These are phyloP conservation scores for Acanthornis magna DNA, from an alignment of 2,797 vertebrate genomes.

Conservation along the genomic window DNA sequence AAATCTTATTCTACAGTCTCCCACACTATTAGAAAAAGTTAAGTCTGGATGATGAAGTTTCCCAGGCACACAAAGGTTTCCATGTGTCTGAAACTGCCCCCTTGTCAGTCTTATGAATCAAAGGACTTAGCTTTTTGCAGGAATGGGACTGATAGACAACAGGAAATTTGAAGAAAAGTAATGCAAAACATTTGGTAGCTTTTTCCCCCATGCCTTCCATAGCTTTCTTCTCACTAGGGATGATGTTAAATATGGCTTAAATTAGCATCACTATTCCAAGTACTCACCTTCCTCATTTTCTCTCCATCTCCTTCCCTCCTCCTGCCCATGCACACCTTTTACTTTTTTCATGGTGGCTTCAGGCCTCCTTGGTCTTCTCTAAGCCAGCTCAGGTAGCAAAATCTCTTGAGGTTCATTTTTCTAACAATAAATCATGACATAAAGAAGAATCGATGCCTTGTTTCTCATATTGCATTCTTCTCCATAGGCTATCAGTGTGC, in stretches of 20 bases:
- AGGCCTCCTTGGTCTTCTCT: background rate
- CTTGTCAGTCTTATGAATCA: background rate
- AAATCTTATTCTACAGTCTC: background rate
- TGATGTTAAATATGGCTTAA: background rate
- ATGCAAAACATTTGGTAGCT: background rate
- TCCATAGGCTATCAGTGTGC: background rate
- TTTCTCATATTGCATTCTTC: background rate
- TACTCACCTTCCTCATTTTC: background rate
- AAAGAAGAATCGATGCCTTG: background rate
- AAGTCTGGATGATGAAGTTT: background rate
- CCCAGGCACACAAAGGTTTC: background rate
- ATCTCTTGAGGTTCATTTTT: background rate
- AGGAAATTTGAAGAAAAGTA: background rate
- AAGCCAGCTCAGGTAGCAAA: background rate
- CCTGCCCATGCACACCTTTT: background rate
- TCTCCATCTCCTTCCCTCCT: background rate
- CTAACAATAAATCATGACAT: background rate
- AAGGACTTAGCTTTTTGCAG: background rate
- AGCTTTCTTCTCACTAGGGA: background rate
- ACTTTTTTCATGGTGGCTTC: background rate
- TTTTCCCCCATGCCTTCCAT: background rate
- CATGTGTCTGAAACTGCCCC: background rate
- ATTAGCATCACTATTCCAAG: background rate
- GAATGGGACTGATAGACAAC: background rate
- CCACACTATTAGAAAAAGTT: background rate